phyloP scores from a whole-genome alignment of 2,888 invertebrate genomes.

The Ichneumoninae sp. region DNA sequence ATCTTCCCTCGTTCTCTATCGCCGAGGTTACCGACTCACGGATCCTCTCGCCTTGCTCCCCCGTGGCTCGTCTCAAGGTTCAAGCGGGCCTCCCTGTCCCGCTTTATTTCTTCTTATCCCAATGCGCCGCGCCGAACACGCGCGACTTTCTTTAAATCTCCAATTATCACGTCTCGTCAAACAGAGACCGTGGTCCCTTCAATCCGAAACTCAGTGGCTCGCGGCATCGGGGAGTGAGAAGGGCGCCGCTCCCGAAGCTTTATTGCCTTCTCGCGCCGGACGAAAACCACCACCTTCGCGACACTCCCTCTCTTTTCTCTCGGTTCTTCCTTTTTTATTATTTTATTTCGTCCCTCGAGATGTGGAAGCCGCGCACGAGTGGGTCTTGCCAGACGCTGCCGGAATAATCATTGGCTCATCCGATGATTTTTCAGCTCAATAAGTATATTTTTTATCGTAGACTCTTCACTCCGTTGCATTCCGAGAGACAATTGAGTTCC shows the following conservation, averaged over 20 bases:
- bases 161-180: slow-evolving; percentile 75
- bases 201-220: slow-evolving; percentile 68
- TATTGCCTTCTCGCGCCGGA: slow-evolving; percentile 58
- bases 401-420: slow-evolving; percentile 9
- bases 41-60: slow-evolving; percentile 47
- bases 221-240: slow-evolving; percentile 45
- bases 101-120: slow-evolving; percentile 62
- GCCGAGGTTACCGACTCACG: slow-evolving; percentile 36
- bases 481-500: neutral
- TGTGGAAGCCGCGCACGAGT: neutral
- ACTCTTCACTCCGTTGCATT: neutral
- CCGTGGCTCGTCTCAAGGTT: slow-evolving; percentile 48
- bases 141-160: slow-evolving; percentile 71
- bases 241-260: slow-evolving; percentile 32
- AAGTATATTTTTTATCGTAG: slow-evolving; percentile 3
- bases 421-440: neutral
- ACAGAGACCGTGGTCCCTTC: slow-evolving; percentile 71
- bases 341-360: slow-evolving; percentile 1
- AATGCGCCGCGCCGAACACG: slow-evolving; percentile 6
- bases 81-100: slow-evolving; percentile 50
- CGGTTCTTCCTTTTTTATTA: slow-evolving; percentile 14
- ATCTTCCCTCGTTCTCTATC: slow-evolving; percentile 25
- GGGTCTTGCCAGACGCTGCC: neutral
- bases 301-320: slow-evolving; percentile 18
- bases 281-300: slow-evolving; percentile 30